Evolutionary conservation across 1,140 invertebrate genomes (phyloP), one percentile per base, ranked within the genome.

Genomic region (Diorhabda carinulata): DNA sequence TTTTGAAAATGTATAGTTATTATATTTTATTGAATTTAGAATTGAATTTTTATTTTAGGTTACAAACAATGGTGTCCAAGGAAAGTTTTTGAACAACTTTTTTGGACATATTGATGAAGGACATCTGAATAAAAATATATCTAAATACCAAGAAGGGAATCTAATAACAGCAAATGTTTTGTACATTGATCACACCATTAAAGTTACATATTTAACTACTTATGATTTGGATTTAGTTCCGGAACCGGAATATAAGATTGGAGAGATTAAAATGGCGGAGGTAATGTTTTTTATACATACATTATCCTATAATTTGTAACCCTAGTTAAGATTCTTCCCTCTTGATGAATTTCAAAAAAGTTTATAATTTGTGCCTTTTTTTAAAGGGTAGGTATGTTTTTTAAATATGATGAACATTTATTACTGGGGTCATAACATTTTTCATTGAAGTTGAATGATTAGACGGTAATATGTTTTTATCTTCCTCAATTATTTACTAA

Each of bases 131-230:
- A 73, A 73, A 43, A 71, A 62, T 40, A 57, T 75, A 41, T 68
- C 74, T 2, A 78, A 74, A 7, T 85, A 83, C 67, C 67, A 81
- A 47, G 66, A 82, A 70, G 84, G 82, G 5, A 73, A 78, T 60
- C 77, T 82, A 47, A 66, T 88, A 10, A 78, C 79, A 60, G 89
- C 87, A 0, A 82, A 84, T 3, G 80, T 92, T 2, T 75, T 92
- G 2, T 92, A 91, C 72, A 81, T 86, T 10, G 82, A 90, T 76
- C 90, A 90, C 2, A 82, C 87, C 0, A 85, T 89, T 6, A 92
- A 91, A 78, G 84, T 87, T n/a, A 83, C 84, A 2, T 87, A 87
- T 73, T 82, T 90, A 62, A 86, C 82, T 6, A 73, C 86, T 4
- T 77, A 81, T 0, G 71, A 82, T 47, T 70, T 84, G 68, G 74